Evolutionary conservation across 2,797 vertebrate genomes (phyloP).

Genomic region (Argya squamiceps): DNA sequence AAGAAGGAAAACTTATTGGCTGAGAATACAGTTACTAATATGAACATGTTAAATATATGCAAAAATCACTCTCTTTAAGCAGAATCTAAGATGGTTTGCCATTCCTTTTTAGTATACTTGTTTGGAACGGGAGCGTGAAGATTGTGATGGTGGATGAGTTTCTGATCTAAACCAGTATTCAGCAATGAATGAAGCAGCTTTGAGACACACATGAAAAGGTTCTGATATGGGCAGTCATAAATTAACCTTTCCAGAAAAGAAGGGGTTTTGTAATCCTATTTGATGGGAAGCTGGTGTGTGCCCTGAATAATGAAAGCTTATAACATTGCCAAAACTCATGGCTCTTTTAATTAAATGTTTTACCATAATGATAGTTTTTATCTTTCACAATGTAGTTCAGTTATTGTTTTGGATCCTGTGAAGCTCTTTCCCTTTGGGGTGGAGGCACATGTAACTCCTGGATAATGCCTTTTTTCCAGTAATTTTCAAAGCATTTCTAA

Average conservation of each 20-base stretch:
- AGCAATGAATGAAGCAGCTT: background rate
- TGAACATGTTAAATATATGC: accelerated
- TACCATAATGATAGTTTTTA: background rate
- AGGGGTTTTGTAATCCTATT: background rate
- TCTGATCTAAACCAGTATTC: background rate
- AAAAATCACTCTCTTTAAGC: background rate
- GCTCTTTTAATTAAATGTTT: background rate
- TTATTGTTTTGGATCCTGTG: background rate
- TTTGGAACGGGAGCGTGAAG: background rate
- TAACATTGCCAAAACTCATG: background rate
- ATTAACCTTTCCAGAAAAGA: background rate
- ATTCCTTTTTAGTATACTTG: background rate
- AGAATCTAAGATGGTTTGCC: background rate
- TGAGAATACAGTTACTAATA: background rate
- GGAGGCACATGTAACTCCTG: background rate
- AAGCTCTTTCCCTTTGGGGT: background rate
- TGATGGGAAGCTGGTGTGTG: background rate
- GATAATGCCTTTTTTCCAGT: background rate
- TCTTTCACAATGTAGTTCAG: background rate
- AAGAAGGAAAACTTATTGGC: background rate
- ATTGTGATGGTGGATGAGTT: background rate
- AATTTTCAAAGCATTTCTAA: background rate
- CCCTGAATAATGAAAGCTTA: background rate
- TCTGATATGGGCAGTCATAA: background rate
- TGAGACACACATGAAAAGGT: background rate